These are phyloP conservation scores for Taxidea taxus DNA, from an alignment of 2,113 vertebrate genomes.

Conservation along the genomic window DNA sequence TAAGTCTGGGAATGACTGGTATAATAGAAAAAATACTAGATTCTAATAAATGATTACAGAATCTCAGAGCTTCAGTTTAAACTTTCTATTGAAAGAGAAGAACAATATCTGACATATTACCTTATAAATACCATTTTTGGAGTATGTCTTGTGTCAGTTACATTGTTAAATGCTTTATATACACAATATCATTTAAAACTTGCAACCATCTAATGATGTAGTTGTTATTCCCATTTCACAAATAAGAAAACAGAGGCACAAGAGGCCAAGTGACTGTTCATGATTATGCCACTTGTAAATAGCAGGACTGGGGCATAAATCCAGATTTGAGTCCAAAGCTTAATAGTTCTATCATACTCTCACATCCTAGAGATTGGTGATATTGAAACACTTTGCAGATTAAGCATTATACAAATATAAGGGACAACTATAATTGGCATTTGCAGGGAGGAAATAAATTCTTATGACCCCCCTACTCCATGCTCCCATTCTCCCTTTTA, in stretches of 20 bases:
- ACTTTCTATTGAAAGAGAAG: background rate
- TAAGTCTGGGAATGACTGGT: background rate
- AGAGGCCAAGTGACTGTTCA: background rate
- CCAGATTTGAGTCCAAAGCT: background rate
- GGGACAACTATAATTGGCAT: background rate
- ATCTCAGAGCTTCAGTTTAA: background rate
- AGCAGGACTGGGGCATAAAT: background rate
- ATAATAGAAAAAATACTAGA: background rate
- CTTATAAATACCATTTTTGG: background rate
- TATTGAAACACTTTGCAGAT: background rate
- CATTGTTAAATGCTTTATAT: background rate
- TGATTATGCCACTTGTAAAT: background rate
- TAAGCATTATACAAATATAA: conserved; percentile 5
- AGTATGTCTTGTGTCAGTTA: background rate
- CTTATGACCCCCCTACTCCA: background rate
- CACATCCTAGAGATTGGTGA: background rate
- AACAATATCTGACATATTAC: background rate
- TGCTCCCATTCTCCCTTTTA: background rate
- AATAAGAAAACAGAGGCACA: background rate
- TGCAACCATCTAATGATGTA: background rate
- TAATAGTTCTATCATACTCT: background rate
- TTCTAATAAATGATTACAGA: conserved; percentile 22
- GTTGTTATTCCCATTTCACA: conserved; percentile 18
- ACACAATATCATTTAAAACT: background rate
- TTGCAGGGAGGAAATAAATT: background rate